Base-by-base conservation (phyloP, 35 echinoderm and acorn worm species). In the Ophioderma brevispina region DNA sequence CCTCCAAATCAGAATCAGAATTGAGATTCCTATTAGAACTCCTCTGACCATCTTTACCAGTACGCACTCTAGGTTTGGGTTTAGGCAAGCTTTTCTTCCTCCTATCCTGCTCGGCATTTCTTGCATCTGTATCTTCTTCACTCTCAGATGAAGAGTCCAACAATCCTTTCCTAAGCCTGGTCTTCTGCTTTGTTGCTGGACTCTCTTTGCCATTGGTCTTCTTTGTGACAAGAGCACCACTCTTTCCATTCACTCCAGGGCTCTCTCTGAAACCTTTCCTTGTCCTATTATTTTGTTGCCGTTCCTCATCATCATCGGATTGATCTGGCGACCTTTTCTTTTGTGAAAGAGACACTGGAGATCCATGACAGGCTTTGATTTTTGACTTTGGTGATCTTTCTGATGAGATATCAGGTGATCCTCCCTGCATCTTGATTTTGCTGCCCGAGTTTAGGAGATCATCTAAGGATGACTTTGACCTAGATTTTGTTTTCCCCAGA, bases 1-100 rank as follows among this genome's bases (percentile, higher is more conserved):
- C 81, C 34, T 91, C 89, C 0, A 30, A 70, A n/a, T 88, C 89
- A 85, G 89, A 91, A 38, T 83, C 89, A 13, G 81, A 85, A 37
- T 75, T 64, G 14, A 91, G 40, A 6, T 30, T 70, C 59, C n/a
- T 25, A 3, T 70, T 70, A 15, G 59, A 25, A 18, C 59, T 70
- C 31, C 55, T 55, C 1, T n/a, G 19, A 34, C 32, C 39, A 33
- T n/a, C 30, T 0, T 19, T 55, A 43, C 39, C 34, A 0, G 40
- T 17, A 17, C 40, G 21, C 1, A n/a, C 14, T 35, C 81, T 40
- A 35, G 81, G 81, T 35, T 84, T 84, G 18, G 81, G 81, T 81
- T 23, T 39, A 17, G 37, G 80, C 8, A 38, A 19, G 38, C 34
- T 30, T 0, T 36, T 42, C 34, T 84, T 84, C 15, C 32, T 31